Evolutionary conservation across 2,888 invertebrate species (phyloP).

Genomic region (Zhuqinia jingwanae): DNA sequence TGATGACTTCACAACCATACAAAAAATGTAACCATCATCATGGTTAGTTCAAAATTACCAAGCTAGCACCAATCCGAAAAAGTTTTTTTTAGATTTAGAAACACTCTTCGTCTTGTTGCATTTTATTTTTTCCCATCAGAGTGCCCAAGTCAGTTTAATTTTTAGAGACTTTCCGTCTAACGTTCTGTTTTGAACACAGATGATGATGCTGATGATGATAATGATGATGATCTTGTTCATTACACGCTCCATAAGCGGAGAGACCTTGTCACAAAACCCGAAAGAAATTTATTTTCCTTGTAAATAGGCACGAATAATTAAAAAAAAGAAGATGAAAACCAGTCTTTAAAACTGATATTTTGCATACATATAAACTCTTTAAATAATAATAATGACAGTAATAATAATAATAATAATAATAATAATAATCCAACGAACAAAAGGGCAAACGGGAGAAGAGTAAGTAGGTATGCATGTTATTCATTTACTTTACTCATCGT

Average conservation of each 20-base stretch:
- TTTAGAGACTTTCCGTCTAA: conserved; percentile 51
- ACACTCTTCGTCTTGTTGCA: conserved; percentile 15
- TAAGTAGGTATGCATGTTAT: no score
- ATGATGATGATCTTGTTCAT: conserved; percentile 64
- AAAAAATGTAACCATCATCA: not conserved
- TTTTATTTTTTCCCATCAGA: conserved; percentile 14
- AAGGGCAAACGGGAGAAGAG: conserved; percentile 6
- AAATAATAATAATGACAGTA: not conserved
- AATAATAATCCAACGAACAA: not conserved
- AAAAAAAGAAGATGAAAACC: conserved; percentile 55
- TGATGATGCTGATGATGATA: no score
- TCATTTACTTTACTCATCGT: not conserved
- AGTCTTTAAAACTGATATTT: conserved; percentile 48
- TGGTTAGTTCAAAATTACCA: not conserved
- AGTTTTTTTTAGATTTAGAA: not conserved
- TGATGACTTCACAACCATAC: not conserved
- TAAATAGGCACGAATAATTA: conserved; percentile 65
- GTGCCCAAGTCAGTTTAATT: conserved; percentile 11
- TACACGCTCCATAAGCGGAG: conserved; percentile 67
- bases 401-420: not conserved
- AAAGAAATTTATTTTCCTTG: conserved; percentile 61
- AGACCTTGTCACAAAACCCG: conserved; percentile 31
- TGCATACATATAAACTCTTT: not conserved
- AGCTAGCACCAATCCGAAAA: conserved; percentile 25
- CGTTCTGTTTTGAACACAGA: conserved; percentile 34